These are phyloP conservation scores for Lynx canadensis DNA, from an alignment of 2,113 vertebrate species.

Conservation along the genomic window DNA sequence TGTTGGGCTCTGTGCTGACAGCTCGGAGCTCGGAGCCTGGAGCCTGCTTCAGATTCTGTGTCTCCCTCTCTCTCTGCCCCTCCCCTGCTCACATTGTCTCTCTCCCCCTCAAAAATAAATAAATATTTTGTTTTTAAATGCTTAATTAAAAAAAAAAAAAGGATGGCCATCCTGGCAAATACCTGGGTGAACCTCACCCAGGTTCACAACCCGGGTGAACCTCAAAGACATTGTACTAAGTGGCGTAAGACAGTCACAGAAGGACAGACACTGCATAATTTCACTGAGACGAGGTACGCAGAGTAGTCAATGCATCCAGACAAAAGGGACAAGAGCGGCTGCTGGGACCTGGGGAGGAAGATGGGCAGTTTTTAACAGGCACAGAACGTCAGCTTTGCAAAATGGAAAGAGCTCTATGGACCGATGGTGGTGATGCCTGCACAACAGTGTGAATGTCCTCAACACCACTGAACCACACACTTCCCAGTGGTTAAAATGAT, in stretches of 20 bases:
- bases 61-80: too few relatives aligned
- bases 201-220: background rate
- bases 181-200: background rate
- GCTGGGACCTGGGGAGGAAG: too few relatives aligned
- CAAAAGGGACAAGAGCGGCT: background rate
- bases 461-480: background rate
- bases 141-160: background rate
- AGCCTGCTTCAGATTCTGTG: too few relatives aligned
- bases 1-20: too few relatives aligned
- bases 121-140: too few relatives aligned
- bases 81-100: too few relatives aligned
- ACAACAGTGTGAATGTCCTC: background rate
- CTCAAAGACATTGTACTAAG: background rate
- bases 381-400: background rate
- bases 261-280: background rate
- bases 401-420: background rate
- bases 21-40: too few relatives aligned
- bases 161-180: background rate
- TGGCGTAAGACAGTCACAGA: background rate
- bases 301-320: background rate
- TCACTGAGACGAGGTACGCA: background rate
- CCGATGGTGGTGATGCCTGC: too few relatives aligned
- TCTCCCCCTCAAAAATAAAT: too few relatives aligned
- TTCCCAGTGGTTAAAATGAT: background rate
- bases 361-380: background rate